These are phyloP conservation scores for Nematostella vectensis DNA, from an alignment of 92 coral and sea anemone species.

Conservation along the genomic window DNA sequence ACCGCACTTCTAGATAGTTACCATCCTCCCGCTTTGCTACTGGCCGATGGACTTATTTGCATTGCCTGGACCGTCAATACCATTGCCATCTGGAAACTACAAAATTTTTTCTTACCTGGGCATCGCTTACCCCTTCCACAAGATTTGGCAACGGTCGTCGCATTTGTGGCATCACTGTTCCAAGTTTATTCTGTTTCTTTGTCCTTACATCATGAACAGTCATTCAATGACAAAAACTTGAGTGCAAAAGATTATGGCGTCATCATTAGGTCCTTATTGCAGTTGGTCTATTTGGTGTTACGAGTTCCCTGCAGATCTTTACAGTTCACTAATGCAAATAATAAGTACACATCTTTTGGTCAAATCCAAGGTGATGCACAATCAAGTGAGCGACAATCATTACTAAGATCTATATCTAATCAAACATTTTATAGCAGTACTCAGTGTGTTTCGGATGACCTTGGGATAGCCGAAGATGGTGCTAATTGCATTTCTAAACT, in stretches of 20 bases:
- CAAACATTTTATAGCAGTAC: slow-evolving; percentile 79
- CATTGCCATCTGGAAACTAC: slow-evolving; percentile 51
- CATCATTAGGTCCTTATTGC: slow-evolving; percentile 41
- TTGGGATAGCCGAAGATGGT: slow-evolving; percentile 72
- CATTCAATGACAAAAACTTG: slow-evolving; percentile 13
- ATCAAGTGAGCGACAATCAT: slow-evolving; percentile 39
- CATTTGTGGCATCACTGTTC: slow-evolving; percentile 26
- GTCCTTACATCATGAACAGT: slow-evolving; percentile 3
- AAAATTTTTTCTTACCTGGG: slow-evolving; percentile 31
- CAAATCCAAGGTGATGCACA: slow-evolving; percentile 40
- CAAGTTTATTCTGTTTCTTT: slow-evolving; percentile 50
- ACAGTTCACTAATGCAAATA: not conserved
- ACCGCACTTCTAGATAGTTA: slow-evolving; percentile 16
- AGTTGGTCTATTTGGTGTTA: slow-evolving; percentile 33
- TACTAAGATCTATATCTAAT: slow-evolving; percentile 51
- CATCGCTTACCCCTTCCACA: slow-evolving; percentile 37
- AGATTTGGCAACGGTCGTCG: slow-evolving; percentile 25
- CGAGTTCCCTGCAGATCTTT: slow-evolving; percentile 29
- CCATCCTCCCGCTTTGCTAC: slow-evolving; percentile 47
- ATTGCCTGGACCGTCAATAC: slow-evolving; percentile 69
- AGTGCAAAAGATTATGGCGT: slow-evolving; percentile 56
- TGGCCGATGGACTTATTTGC: slow-evolving; percentile 39
- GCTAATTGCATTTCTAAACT: slow-evolving; percentile 65
- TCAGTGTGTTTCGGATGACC: slow-evolving; percentile 54
- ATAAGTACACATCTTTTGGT: slow-evolving; percentile 4